Conservation (phyloP, 1,140 invertebrate genomes). For the Limonius californicus region DNA sequence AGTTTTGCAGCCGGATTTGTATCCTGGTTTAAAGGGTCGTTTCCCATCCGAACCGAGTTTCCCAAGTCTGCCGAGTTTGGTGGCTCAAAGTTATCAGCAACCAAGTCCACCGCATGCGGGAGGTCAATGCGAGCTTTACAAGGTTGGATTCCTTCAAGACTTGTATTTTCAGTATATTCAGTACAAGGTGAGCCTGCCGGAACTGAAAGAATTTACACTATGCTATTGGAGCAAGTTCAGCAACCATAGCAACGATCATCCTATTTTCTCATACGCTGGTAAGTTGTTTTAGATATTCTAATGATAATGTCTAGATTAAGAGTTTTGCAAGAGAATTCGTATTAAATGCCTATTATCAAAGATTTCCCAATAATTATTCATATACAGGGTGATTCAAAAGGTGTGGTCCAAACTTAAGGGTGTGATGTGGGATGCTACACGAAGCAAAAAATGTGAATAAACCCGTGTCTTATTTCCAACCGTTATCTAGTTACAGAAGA, state of each 20-base stretch:
- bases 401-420: too few species aligned
- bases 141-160: conserved; percentile 63
- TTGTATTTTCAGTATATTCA: conserved; percentile 66
- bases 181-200: conserved; percentile 65
- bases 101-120: conserved; percentile 19
- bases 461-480: too few species aligned
- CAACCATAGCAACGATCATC: conserved; percentile 76
- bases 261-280: conserved; percentile 78
- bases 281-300: too few species aligned
- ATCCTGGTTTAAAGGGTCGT: neutral
- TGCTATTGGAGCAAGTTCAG: conserved; percentile 77
- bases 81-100: conserved; percentile 24
- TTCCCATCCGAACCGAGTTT: neutral
- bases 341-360: too few species aligned
- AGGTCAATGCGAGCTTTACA: conserved; percentile 60
- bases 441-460: too few species aligned
- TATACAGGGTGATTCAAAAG: too few species aligned
- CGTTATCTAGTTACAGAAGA: too few species aligned
- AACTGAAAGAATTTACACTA: conserved; percentile 75
- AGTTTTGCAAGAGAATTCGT: too few species aligned
- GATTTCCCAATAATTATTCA: too few species aligned
- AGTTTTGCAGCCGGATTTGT: conserved; percentile 22
- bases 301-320: too few species aligned
- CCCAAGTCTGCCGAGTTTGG: conserved; percentile 15
- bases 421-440: too few species aligned